A percentile compares a stretch with the other conserved stretches of the same genome.
phyloP scores from a whole-genome alignment of 2,888 invertebrate genomes.

The Cremastinae sp. region DNA sequence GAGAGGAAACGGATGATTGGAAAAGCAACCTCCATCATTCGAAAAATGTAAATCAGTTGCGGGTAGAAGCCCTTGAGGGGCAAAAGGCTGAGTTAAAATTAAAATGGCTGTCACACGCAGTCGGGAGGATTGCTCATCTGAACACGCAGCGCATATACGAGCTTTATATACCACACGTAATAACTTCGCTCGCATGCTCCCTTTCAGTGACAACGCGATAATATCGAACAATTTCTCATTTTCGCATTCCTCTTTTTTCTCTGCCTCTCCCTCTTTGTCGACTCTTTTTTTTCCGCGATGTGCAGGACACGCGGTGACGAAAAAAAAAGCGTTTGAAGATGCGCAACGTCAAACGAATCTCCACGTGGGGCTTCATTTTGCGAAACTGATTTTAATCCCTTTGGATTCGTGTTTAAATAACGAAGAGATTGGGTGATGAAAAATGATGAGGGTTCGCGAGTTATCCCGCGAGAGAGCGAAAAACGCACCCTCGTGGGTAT shows the following conservation, averaged over 20 bases:
- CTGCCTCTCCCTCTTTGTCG: neutral
- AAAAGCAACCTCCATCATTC: constrained; percentile 59
- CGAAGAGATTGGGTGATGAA: constrained; percentile 47
- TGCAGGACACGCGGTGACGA: neutral
- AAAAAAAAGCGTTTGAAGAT: neutral
- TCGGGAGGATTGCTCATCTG: constrained; percentile 61
- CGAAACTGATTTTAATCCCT: constrained; percentile 3
- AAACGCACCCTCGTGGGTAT: constrained; percentile 2
- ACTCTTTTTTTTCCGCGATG: neutral
- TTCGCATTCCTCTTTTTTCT: constrained; percentile 18
- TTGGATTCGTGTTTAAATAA: constrained; percentile 13
- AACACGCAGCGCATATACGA: neutral
- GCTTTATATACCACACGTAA: constrained; percentile 24
- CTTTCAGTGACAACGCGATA: constrained; percentile 39
- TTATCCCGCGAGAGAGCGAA: constrained; percentile 18
- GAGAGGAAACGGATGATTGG: constrained; percentile 57
- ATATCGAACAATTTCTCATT: constrained; percentile 46
- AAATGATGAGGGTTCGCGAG: constrained; percentile 39
- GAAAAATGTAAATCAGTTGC: constrained; percentile 72
- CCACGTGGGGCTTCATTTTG: neutral
- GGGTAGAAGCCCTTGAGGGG: constrained; percentile 68
- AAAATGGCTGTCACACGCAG: constrained; percentile 70
- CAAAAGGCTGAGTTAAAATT: constrained; percentile 60
- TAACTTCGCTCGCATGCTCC: constrained; percentile 34
- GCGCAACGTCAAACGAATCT: neutral